Evolutionary conservation across 2,113 vertebrate genomes (phyloP).

Genomic region (Stigmatopora argus): DNA sequence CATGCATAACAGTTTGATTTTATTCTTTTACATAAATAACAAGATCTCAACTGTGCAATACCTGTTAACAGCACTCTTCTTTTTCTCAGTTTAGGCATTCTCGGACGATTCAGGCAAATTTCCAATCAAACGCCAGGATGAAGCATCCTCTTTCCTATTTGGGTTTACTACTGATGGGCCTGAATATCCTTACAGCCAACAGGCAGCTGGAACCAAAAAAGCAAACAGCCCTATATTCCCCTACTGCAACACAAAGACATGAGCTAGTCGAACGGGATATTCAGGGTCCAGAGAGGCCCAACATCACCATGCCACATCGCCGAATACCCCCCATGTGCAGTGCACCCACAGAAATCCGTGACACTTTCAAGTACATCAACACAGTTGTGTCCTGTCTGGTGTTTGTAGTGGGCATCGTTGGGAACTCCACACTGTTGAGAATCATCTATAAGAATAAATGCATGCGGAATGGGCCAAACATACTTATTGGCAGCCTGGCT

Average conservation of each 20-base stretch:
- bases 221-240: neutral
- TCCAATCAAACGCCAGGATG: slow-evolving; percentile 37
- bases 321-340: slow-evolving; percentile 75
- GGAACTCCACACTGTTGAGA: slow-evolving; percentile 86
- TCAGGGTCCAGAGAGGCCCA: slow-evolving; percentile 42
- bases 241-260: slow-evolving; percentile 34
- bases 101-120: slow-evolving; percentile 14
- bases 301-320: slow-evolving; percentile 56
- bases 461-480: slow-evolving; percentile 94
- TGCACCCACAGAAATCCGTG: slow-evolving; percentile 74
- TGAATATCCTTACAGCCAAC: slow-evolving; percentile 26
- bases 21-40: neutral
- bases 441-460: slow-evolving; percentile 97
- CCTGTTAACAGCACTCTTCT: slow-evolving; percentile 5
- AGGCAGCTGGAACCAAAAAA: slow-evolving; percentile 51
- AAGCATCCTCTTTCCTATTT: slow-evolving; percentile 35
- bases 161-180: slow-evolving; percentile 39
- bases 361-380: slow-evolving; percentile 94
- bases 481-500: slow-evolving; percentile 91
- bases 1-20: neutral
- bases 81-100: slow-evolving; percentile 20
- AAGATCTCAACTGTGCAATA: neutral
- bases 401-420: slow-evolving; percentile 88
- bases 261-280: slow-evolving; percentile 44
- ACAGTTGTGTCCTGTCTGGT: slow-evolving; percentile 88